Base-by-base conservation (phyloP, 2,888 invertebrate species). In the Tribolium freemani region DNA sequence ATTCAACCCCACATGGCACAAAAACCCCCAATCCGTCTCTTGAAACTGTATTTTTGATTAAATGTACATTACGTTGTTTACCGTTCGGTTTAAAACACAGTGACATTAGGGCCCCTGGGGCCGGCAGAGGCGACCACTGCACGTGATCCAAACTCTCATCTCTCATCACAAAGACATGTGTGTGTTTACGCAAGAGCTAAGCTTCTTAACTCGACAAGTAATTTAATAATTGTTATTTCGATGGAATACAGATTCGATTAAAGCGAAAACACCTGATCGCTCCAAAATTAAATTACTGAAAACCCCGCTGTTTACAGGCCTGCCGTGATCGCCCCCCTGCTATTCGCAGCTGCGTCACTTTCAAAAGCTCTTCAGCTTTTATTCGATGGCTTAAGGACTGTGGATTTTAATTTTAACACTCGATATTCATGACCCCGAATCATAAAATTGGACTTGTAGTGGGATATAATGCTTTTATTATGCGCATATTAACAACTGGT, bases 401-500 rank as follows among this genome's bases (percentile, higher is more conserved):
- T 80, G 83, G 84, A 84, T 84, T 85, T 85, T 85, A 86, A 86
- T 86, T 86, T 86, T 83, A 81, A 84, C 86, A 85, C 86, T 85
- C 83, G 78, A 84, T 84, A 85, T 85, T 85, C 85, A 85, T 84
- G 84, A 84, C 84, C 84, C 84, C 80, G 83, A 84, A 84, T 84
- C 83, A 84, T 83, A 83, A 83, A 82, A 81, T 81, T 81, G 83
- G 83, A 84, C 83, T 83, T 81, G 79, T 75, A 84, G 83, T 81
- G 82, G 79, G 75, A 76, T 76, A 81, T 82, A 81, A 83, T 82
- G 79, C 80, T 73, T 73, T 77, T 68, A 68, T 72, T 53, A 53
- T 72, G 54, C 69, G 50, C 77, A 80, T 79, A 80, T 82, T 79
- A 79, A 76, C 79, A 74, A 79, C 78, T 51, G 13, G 51, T 70